phyloP scores from a whole-genome alignment of 2,888 invertebrate species.

The Cabera pusaria region DNA sequence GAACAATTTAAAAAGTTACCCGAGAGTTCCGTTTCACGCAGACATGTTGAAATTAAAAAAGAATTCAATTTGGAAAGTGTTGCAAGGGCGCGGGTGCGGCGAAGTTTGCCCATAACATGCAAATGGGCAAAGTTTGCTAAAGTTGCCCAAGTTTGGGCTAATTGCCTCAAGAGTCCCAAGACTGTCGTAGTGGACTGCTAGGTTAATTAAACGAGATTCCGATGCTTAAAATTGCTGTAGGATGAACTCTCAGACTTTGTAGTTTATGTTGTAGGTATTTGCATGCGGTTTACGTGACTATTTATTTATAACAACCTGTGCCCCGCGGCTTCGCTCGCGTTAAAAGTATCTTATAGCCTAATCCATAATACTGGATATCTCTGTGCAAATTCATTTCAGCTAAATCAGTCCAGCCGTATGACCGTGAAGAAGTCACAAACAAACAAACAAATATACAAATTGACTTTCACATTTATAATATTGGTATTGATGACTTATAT shows the following conservation, averaged over 20 bases:
- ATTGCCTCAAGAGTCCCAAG: slow-evolving; percentile 59
- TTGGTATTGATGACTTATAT: too few relatives aligned
- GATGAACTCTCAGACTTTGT: slow-evolving; percentile 13
- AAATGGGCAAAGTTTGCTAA: slow-evolving; percentile 73
- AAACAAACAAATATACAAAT: too few relatives aligned
- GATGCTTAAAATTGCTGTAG: slow-evolving; percentile 35
- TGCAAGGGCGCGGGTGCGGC: slow-evolving; percentile 37
- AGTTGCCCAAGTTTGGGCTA: slow-evolving; percentile 71
- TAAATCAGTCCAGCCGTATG: too few relatives aligned
- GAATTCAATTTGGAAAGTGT: slow-evolving; percentile 59
- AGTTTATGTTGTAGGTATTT: too few relatives aligned
- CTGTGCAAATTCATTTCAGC: too few relatives aligned
- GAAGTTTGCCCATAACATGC: slow-evolving; percentile 73
- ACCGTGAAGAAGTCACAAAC: too few relatives aligned
- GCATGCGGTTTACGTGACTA: too few relatives aligned
- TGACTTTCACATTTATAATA: too few relatives aligned
- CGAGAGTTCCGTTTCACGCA: slow-evolving; percentile 33
- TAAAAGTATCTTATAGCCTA: too few relatives aligned
- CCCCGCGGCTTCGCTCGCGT: too few relatives aligned
- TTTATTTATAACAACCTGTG: too few relatives aligned
- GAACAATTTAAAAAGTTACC: slow-evolving; percentile 14
- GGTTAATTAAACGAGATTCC: slow-evolving; percentile 55
- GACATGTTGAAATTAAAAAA: slow-evolving; percentile 59
- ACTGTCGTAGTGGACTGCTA: slow-evolving; percentile 44
- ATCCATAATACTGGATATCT: too few relatives aligned